A percentile compares a stretch with the other conserved stretches of the same genome.
phyloP scores from a whole-genome alignment of 1,140 invertebrate species.

The Cydia pomonella region DNA sequence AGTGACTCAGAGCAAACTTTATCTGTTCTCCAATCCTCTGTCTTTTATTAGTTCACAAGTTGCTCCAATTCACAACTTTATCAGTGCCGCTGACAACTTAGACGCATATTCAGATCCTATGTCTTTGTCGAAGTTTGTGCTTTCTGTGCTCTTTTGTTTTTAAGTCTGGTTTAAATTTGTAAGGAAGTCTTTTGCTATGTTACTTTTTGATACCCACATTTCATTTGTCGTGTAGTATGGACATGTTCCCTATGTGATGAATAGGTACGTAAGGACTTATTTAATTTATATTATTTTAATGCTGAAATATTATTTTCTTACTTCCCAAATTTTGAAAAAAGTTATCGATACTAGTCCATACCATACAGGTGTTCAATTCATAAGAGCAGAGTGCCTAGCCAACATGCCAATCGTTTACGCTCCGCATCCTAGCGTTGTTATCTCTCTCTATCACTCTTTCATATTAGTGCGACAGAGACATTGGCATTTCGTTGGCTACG shows the following conservation, averaged over 20 bases:
- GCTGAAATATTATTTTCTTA: too few relatives aligned
- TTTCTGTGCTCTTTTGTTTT: background rate
- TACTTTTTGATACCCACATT: background rate
- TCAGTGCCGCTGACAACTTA: background rate
- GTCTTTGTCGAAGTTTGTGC: background rate
- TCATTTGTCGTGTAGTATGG: too few relatives aligned
- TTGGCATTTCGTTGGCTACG: too few relatives aligned
- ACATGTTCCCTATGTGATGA: too few relatives aligned
- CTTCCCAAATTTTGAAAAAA: too few relatives aligned
- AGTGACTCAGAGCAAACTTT: background rate
- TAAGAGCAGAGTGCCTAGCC: too few relatives aligned
- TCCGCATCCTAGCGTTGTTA: too few relatives aligned
- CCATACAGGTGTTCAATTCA: too few relatives aligned
- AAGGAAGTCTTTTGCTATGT: background rate
- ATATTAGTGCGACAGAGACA: too few relatives aligned
- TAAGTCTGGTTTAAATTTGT: background rate
- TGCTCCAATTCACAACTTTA: background rate
- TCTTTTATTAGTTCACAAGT: conserved; percentile 27
- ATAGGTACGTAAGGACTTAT: background rate
- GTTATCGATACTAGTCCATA: too few relatives aligned
- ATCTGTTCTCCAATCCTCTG: background rate
- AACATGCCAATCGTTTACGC: too few relatives aligned
- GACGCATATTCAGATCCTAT: conserved; percentile 4
- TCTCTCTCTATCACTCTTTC: too few relatives aligned
- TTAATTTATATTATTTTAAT: background rate